Conservation (phyloP, 2,113 vertebrate genomes). For the Nicator chloris region DNA sequence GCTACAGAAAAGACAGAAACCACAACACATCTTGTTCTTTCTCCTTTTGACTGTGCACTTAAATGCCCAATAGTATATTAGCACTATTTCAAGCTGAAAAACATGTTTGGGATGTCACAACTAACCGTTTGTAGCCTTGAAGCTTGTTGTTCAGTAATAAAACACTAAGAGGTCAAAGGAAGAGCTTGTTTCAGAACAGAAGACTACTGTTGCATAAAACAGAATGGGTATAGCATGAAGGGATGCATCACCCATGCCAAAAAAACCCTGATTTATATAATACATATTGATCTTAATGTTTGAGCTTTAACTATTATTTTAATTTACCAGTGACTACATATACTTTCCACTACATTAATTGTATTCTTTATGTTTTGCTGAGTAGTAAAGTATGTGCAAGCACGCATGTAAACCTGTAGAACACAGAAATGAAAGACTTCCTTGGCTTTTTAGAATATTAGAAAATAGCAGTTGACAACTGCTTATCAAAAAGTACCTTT, state of each 20-base stretch:
- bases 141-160: background rate
- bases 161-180: background rate
- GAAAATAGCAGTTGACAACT: background rate
- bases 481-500: background rate
- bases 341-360: background rate
- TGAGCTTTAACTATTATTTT: background rate
- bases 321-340: background rate
- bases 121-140: background rate
- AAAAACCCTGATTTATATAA: background rate
- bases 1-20: background rate
- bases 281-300: background rate
- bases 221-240: background rate
- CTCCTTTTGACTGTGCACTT: background rate
- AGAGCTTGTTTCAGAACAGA: background rate
- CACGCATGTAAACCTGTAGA: background rate
- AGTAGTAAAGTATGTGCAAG: background rate
- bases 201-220: background rate
- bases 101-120: background rate
- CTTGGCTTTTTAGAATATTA: background rate
- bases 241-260: accelerated
- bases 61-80: background rate
- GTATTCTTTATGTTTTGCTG: background rate
- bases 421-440: background rate
- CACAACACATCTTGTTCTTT: background rate
- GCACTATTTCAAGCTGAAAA: background rate